These are phyloP conservation scores for Zaprionus vittiger DNA, from an alignment of 1,140 invertebrate genomes.

Conservation along the genomic window DNA sequence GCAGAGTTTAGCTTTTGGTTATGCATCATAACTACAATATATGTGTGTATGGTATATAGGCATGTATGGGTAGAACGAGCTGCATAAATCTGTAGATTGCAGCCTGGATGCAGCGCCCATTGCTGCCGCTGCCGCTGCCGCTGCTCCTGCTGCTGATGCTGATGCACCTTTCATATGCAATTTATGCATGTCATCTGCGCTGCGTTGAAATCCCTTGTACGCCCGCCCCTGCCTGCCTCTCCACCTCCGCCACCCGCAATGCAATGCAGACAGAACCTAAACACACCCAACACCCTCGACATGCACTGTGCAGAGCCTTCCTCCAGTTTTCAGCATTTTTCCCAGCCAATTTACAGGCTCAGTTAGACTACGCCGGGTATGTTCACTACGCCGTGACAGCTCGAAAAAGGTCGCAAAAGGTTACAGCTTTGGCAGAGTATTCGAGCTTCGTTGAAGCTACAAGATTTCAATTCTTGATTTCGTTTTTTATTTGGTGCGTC, in stretches of 20 bases:
- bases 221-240: not conserved
- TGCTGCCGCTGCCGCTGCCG: constrained; percentile 25
- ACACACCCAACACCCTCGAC: constrained; percentile 50
- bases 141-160: constrained; percentile 53
- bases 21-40: constrained; percentile 75
- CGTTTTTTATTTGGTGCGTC: constrained; percentile 31
- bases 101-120: constrained; percentile 25
- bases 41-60: constrained; percentile 27
- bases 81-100: constrained; percentile 81
- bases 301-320: constrained; percentile 5
- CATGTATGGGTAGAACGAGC: constrained; percentile 5
- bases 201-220: constrained; percentile 62
- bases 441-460: not conserved
- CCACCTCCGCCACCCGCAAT: not conserved
- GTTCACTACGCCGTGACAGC: constrained; percentile 13
- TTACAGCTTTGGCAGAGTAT: constrained; percentile 4
- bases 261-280: constrained; percentile 43
- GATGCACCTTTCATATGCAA: constrained; percentile 82
- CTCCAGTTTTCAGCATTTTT: constrained; percentile 50
- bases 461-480: not conserved
- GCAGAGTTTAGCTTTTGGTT: constrained; percentile 67
- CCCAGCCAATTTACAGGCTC: constrained; percentile 74
- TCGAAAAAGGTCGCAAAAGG: too few species aligned
- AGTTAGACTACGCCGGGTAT: constrained; percentile 22
- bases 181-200: constrained; percentile 80